Evolutionary conservation across 2,888 invertebrate species (phyloP), one percentile per base, ranked within the genome.

Genomic region (Noctua fimbriata): DNA sequence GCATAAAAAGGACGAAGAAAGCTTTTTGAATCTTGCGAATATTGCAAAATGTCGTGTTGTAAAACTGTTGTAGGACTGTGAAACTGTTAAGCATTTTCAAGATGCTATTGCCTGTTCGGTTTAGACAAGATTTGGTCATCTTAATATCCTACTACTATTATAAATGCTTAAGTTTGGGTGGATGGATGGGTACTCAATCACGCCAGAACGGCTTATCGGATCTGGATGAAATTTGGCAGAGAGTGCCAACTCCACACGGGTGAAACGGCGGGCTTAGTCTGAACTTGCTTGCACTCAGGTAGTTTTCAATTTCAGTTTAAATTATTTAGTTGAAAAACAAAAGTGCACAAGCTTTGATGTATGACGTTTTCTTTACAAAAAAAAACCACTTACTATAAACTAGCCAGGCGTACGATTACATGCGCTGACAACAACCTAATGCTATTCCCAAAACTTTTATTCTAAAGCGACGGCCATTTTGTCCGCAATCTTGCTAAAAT

Each of bases 401-500:
- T 75, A 70, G 41, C 69, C 47, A 60, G 16, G n/a, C 44, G 32
- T 52, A 70, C 36, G 72, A 71, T 76, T 71, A 77, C 69, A 75
- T 69, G 69, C 36, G 21, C 21, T 74, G 70, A n/a, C 71, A 80
- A 77, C 72, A 58, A 76, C 76, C 47, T 79, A 74, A 74, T 70
- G 44, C 66, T 76, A 60, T 74, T 79, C 72, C 66, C 76, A 47
- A 79, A 69, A 71, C 83, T 83, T 85, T 82, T 79, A 82, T 83
- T 74, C 72, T 24, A 70, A 76, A 86, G 81, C 44, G 60, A n/a
- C 69, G 49, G 65, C 67, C 79, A 86, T 84, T 84, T 86, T 78
- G 78, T 79, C 69, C 55, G 76, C 83, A 81, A 84, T 88, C 87
- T 83, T 80, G 63, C 36, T 73, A 63, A 78, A 85, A 82, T 82